Evolutionary conservation across 37 sponge, comb jelly and placozoan genomes (phyloP).

Genomic region (Ephydatia muelleri): DNA sequence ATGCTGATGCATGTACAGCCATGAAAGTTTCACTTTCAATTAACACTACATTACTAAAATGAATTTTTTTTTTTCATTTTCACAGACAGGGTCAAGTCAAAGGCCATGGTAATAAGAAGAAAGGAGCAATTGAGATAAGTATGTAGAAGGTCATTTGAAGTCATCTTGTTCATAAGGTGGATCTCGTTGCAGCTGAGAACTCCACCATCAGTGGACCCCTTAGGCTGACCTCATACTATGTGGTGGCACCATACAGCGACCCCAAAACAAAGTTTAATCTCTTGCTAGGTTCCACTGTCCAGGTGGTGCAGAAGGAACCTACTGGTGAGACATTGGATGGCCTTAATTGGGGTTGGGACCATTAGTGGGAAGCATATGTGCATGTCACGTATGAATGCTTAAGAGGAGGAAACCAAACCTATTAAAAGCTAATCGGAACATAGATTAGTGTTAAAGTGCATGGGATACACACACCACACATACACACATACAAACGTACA

Average conservation of each 20-base stretch:
- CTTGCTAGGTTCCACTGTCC: constrained; percentile 22
- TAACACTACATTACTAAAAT: too few relatives aligned
- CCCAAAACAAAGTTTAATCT: constrained; percentile 56
- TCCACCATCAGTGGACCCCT: constrained; percentile 49
- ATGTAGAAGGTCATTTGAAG: background rate
- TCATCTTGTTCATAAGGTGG: background rate
- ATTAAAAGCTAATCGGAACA: too few relatives aligned
- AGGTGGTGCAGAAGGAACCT: constrained; percentile 56
- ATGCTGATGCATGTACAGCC: too few relatives aligned
- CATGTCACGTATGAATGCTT: too few relatives aligned
- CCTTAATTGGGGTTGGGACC: background rate
- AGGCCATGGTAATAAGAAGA: background rate
- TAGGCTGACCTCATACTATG: constrained; percentile 43
- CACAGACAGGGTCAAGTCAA: background rate
- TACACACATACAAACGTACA: too few relatives aligned
- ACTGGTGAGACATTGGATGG: constrained; percentile 29
- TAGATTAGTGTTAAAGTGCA: too few relatives aligned
- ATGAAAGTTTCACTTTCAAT: too few relatives aligned
- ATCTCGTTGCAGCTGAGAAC: constrained; percentile 11
- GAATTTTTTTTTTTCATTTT: background rate
- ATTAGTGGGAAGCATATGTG: too few relatives aligned
- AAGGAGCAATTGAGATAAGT: constrained; percentile 6
- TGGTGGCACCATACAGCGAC: constrained; percentile 37
- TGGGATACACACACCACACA: too few relatives aligned
- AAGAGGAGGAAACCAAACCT: too few relatives aligned